These are phyloP conservation scores for Argynnis bischoffii DNA, from an alignment of 2,888 invertebrate genomes.

Conservation along the genomic window DNA sequence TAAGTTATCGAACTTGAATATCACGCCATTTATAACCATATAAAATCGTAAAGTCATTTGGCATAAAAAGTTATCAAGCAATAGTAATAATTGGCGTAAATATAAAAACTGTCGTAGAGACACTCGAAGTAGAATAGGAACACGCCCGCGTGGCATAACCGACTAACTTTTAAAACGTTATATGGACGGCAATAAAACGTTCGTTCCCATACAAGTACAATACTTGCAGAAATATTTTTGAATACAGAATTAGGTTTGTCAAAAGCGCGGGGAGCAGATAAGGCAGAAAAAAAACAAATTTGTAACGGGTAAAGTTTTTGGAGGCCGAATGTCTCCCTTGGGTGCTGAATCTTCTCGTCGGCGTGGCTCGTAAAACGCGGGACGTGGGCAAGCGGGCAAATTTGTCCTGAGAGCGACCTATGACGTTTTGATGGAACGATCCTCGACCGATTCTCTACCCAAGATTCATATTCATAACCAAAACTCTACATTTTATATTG, in stretches of 20 bases:
- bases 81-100: constrained; percentile 70
- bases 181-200: constrained; percentile 80
- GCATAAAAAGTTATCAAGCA: constrained; percentile 68
- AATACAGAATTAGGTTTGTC: constrained; percentile 83
- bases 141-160: constrained; percentile 67
- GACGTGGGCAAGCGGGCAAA: constrained; percentile 81
- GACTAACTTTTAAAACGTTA: constrained; percentile 82
- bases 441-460: constrained; percentile 76
- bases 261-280: constrained; percentile 81
- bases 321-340: constrained; percentile 81
- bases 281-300: constrained; percentile 82
- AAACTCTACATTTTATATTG: constrained; percentile 54
- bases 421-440: constrained; percentile 82
- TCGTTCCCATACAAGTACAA: constrained; percentile 78
- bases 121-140: constrained; percentile 54
- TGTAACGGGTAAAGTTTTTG: constrained; percentile 83
- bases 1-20: constrained; percentile 25
- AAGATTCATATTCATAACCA: constrained; percentile 81
- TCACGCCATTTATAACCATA: constrained; percentile 42
- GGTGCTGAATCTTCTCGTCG: constrained; percentile 81
- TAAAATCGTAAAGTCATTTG: constrained; percentile 52
- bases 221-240: constrained; percentile 83
- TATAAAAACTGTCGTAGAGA: constrained; percentile 56
- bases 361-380: constrained; percentile 80
- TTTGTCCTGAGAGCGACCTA: constrained; percentile 81